Conservation (phyloP, 2,797 vertebrate species). For the Phaenicophaeus curvirostris region DNA sequence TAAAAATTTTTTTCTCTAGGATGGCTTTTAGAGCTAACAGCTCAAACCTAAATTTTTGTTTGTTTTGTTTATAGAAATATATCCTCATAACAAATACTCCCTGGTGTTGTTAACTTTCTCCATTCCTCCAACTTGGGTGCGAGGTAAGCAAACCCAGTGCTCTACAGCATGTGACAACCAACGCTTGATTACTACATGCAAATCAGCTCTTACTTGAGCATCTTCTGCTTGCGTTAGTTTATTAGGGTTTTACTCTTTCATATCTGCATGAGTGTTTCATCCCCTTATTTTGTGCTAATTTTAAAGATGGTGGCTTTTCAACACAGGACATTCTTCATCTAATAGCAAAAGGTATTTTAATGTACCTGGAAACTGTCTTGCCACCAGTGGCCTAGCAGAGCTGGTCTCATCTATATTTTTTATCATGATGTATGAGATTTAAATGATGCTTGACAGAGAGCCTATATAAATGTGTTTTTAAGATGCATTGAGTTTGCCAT, state of each 20-base stretch:
- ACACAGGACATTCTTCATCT: background rate
- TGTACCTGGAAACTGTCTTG: background rate
- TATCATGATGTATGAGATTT: slow-evolving; percentile 1
- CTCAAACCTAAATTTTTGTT: background rate
- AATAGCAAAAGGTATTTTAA: background rate
- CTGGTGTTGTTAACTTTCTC: background rate
- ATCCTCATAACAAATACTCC: background rate
- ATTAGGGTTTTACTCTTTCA: background rate
- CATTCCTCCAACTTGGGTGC: background rate
- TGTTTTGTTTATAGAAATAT: background rate
- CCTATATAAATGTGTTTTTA: slow-evolving; percentile 18
- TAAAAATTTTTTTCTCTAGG: background rate
- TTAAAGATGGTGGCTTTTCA: background rate
- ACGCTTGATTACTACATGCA: background rate
- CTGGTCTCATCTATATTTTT: slow-evolving; percentile 3
- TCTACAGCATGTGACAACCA: background rate
- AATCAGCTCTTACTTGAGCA: background rate
- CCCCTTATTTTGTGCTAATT: background rate
- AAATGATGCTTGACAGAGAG: slow-evolving; percentile 18
- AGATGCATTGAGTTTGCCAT: background rate
- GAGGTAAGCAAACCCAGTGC: background rate
- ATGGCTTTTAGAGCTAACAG: background rate
- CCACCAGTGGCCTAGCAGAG: background rate
- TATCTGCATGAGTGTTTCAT: background rate
- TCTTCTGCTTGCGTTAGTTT: background rate